Conservation (phyloP, 2,888 invertebrate genomes). For the Diarsia dahlii region DNA sequence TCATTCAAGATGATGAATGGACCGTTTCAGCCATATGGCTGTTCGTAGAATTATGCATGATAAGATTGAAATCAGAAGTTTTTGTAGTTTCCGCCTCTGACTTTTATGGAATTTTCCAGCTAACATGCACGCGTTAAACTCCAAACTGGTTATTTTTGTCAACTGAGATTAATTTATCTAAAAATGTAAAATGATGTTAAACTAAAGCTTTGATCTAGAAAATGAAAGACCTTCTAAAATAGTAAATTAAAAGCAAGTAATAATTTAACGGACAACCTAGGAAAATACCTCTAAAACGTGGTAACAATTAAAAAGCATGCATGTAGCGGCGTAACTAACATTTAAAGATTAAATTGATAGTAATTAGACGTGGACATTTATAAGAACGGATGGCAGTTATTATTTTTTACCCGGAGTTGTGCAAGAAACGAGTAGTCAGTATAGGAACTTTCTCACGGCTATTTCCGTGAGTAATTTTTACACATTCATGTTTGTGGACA, state of each 20-base stretch:
- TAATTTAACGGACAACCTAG: background rate
- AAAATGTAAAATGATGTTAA: background rate
- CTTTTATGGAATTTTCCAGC: constrained; percentile 31
- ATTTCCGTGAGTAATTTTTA: constrained; percentile 47
- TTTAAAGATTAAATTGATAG: constrained; percentile 59
- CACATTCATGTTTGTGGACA: constrained; percentile 24
- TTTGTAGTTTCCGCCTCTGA: constrained; percentile 33
- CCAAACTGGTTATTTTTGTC: background rate
- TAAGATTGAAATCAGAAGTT: constrained; percentile 56
- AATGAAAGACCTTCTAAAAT: background rate
- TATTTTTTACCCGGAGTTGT: constrained; percentile 61
- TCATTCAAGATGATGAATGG: constrained; percentile 78
- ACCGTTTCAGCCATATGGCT: constrained; percentile 52
- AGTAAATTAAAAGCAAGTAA: background rate
- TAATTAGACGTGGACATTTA: constrained; percentile 67
- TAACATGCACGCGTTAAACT: background rate
- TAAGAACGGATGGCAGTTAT: constrained; percentile 69
- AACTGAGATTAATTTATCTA: background rate
- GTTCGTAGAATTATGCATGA: constrained; percentile 46
- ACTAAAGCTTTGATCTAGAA: background rate
- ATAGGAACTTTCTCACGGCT: constrained; percentile 57
- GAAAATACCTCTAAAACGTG: constrained; percentile 2
- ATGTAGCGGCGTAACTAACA: constrained; percentile 42
- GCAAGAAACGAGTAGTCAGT: constrained; percentile 44
- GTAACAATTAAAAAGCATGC: constrained; percentile 46